Evolutionary conservation across 2,888 invertebrate species (phyloP).

Genomic region (Caenorhabditis doughertyi): DNA sequence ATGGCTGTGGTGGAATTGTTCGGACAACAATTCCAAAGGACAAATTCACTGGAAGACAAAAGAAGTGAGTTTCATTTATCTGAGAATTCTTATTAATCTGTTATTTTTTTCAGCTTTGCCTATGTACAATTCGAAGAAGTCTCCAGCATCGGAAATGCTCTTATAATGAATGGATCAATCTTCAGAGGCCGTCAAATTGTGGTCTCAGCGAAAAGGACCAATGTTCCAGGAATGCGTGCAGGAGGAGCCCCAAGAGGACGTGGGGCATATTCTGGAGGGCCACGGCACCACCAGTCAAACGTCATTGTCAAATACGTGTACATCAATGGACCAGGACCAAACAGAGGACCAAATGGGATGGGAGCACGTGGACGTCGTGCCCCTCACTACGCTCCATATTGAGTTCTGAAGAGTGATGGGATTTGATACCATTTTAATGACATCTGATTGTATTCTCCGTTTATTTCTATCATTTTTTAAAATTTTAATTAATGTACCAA

Average conservation of each 20-base stretch:
- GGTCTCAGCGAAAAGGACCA: background rate
- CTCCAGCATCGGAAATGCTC: background rate
- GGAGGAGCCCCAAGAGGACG: background rate
- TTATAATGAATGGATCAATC: background rate
- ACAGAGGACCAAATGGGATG: too few relatives aligned
- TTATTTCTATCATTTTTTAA: too few relatives aligned
- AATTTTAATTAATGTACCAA: too few relatives aligned
- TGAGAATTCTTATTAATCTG: background rate
- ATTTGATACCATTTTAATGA: too few relatives aligned
- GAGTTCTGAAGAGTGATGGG: too few relatives aligned
- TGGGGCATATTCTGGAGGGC: background rate
- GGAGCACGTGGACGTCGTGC: background rate
- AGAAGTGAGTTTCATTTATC: background rate
- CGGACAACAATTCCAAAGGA: background rate
- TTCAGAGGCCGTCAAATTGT: background rate
- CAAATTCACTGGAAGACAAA: background rate
- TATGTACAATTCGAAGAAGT: background rate
- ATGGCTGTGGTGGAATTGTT: background rate
- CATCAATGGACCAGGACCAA: background rate
- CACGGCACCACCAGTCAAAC: background rate
- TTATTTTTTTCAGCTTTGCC: background rate
- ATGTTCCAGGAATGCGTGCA: background rate
- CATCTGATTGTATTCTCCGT: too few relatives aligned
- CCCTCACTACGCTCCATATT: background rate
- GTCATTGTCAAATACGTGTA: conserved; percentile 15